These are phyloP conservation scores for Pangasius sanitwongsei DNA, from an alignment of 2,797 vertebrate species.

Conservation along the genomic window DNA sequence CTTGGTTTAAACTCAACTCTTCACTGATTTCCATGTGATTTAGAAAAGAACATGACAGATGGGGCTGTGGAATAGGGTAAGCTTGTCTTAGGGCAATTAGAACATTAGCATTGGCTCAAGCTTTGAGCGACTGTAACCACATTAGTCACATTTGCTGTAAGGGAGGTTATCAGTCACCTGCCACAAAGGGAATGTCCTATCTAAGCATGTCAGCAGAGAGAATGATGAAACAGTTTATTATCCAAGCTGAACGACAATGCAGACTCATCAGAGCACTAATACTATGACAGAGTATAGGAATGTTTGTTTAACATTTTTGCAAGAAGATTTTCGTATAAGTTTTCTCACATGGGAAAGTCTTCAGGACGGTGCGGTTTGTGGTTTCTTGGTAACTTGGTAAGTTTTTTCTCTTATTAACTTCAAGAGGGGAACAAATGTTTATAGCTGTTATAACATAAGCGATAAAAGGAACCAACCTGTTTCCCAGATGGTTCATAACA, in stretches of 20 bases:
- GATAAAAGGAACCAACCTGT: background rate
- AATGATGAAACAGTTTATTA: background rate
- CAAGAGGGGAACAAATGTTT: background rate
- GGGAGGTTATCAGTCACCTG: background rate
- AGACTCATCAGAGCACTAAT: background rate
- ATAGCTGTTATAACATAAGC: background rate
- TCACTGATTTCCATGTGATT: background rate
- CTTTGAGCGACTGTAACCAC: background rate
- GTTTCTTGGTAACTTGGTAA: background rate
- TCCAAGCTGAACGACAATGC: background rate
- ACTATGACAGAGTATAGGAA: background rate
- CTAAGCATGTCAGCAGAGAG: background rate
- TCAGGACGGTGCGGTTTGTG: background rate
- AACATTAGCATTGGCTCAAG: background rate
- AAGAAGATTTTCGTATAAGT: background rate
- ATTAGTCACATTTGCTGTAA: slow-evolving; percentile 2
- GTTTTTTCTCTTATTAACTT: background rate
- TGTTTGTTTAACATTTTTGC: background rate
- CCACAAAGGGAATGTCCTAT: background rate
- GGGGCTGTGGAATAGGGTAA: background rate
- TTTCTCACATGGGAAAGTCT: background rate
- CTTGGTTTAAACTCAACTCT: background rate
- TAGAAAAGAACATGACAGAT: background rate
- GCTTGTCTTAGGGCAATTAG: background rate
- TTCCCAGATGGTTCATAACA: background rate